Percentiles rank a stretch among this genome's conserved stretches.
Conservation (phyloP, 2,888 invertebrate species). For the Harmothoe impar region DNA sequence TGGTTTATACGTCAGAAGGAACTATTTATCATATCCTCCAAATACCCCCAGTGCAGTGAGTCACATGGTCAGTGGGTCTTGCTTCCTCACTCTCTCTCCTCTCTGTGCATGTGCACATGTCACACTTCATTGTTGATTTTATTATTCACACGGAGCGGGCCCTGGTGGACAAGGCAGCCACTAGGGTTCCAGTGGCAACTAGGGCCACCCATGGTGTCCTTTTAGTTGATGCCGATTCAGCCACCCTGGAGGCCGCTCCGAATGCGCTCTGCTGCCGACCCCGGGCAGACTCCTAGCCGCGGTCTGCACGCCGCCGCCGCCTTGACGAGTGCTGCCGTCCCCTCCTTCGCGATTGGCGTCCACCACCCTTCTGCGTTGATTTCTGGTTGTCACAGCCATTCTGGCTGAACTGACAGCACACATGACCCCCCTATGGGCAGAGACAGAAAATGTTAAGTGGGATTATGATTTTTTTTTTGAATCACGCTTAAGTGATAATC, state of each 20-base stretch:
- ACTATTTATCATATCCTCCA: too few relatives aligned
- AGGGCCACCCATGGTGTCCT: background rate
- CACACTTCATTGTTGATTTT: too few relatives aligned
- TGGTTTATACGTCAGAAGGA: too few relatives aligned
- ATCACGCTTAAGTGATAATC: background rate
- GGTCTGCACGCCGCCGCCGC: background rate
- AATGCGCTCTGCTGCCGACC: constrained; percentile 23
- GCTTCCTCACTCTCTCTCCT: background rate
- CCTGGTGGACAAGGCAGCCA: background rate
- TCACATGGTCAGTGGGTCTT: background rate
- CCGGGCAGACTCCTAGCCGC: constrained; percentile 48
- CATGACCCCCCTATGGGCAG: constrained; percentile 52
- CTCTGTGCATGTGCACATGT: background rate
- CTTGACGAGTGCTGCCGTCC: background rate
- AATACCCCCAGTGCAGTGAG: too few relatives aligned
- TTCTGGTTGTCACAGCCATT: background rate
- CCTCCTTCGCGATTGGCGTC: background rate
- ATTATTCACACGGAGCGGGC: background rate
- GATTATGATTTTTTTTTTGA: background rate
- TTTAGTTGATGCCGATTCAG: background rate
- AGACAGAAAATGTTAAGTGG: background rate
- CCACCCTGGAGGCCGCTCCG: constrained; percentile 6
- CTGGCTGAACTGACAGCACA: constrained; percentile 62
- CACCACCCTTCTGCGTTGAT: background rate
- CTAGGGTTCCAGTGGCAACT: background rate